These are phyloP conservation scores for Spea hammondii DNA, from an alignment of 2,797 vertebrate species.

Conservation along the genomic window DNA sequence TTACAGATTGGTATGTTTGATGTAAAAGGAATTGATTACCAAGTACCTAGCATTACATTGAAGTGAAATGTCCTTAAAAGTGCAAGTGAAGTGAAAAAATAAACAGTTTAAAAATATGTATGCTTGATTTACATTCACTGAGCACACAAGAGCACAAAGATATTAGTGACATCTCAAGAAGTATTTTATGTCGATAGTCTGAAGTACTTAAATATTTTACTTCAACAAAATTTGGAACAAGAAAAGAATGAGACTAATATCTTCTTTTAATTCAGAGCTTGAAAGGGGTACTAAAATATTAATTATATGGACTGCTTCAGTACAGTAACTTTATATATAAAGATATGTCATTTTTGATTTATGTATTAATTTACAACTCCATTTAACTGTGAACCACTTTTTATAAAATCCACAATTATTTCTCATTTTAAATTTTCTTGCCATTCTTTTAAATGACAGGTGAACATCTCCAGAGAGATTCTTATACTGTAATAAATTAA, in stretches of 20 bases:
- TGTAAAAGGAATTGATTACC: too few species aligned
- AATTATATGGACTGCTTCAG: slow-evolving; percentile 41
- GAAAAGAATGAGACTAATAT: background rate
- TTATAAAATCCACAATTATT: slow-evolving; percentile 47
- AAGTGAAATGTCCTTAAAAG: too few species aligned
- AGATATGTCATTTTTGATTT: slow-evolving; percentile 50
- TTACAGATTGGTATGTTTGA: too few species aligned
- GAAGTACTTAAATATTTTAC: background rate
- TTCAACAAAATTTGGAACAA: background rate
- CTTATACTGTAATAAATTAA: slow-evolving; percentile 41
- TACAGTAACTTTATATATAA: slow-evolving; percentile 35
- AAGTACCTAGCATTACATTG: too few species aligned
- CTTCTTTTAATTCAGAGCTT: slow-evolving; percentile 11
- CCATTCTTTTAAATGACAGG: slow-evolving; percentile 47
- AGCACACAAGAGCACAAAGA: background rate
- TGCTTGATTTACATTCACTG: background rate
- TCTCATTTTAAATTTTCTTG: slow-evolving; percentile 42
- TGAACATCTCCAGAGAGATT: slow-evolving; percentile 46
- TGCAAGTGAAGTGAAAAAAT: slow-evolving; percentile 4
- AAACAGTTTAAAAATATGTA: background rate
- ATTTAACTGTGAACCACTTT: slow-evolving; percentile 48
- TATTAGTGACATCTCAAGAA: too few species aligned
- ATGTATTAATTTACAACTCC: slow-evolving; percentile 50
- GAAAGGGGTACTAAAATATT: slow-evolving; percentile 27
- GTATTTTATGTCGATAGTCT: background rate